Evolutionary conservation across 1,140 invertebrate genomes (phyloP), one percentile per base, ranked within the genome.

Genomic region (Micrasema longulum): DNA sequence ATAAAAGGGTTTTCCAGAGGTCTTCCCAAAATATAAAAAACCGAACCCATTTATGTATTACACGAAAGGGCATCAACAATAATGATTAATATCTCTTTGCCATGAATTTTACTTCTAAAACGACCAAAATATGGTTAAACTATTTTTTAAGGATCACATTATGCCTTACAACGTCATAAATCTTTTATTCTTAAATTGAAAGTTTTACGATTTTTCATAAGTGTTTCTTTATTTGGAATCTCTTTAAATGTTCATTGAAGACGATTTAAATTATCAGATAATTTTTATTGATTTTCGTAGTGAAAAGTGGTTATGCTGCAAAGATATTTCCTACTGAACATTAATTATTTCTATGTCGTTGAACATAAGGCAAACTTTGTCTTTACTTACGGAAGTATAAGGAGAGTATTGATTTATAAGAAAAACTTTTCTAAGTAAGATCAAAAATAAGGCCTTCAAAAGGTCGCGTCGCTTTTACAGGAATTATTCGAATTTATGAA

Each of bases 281-380:
- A 5, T 45, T 45, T 3, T 3, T 45, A 45, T n/a, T n/a, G 12
- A 12, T n/a, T 45, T 45, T 45, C 14, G 41, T 11, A 45, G 12
- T n/a, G 11, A n/a, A 12, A 45, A 45, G 3, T n/a, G 11, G 26
- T 31, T 4, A 31, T 4, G 7, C 26, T 7, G 26, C 7, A 31
- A 31, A 7, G 26, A 4, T 31, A 31, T 31, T 4, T 31, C 7
- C 7, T 6, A 10, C 35, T 6, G 55, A 62, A 69, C 67, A 69
- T 69, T 69, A 31, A 69, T 69, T 69, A 69, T 69, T 60, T 62
- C 67, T 60, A 62, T 18, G 14, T 55, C 55, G 62, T 60, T 62
- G 55, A 47, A 35, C 55, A 3, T 62, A 62, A 48, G 20, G 50
- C 50, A 62, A 69, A 69, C 35, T 69, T 48, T 16, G 35, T 22